Percentiles rank a stretch among this genome's conserved stretches.
Conservation (phyloP, 92 coral and sea anemone genomes). For the Umimayanthus kanabou region DNA sequence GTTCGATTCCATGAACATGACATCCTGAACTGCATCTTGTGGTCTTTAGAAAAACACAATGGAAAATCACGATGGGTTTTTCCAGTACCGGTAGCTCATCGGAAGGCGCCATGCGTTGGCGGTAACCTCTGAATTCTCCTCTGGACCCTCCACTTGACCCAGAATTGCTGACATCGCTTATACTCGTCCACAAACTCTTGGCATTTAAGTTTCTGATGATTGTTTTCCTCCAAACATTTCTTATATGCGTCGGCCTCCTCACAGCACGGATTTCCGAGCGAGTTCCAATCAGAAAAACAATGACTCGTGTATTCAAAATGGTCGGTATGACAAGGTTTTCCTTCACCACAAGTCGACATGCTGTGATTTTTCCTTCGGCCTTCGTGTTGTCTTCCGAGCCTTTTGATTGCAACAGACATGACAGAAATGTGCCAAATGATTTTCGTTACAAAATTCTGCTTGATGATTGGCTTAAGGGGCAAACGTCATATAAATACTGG, state of each 20-base stretch:
- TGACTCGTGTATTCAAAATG: constrained; percentile 33
- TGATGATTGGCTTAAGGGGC: no score
- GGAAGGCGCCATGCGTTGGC: constrained; percentile 38
- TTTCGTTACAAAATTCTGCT: no score
- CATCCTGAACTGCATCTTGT: neutral
- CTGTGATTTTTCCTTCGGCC: neutral
- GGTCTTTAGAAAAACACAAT: neutral
- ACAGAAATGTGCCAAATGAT: no score
- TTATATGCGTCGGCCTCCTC: constrained; percentile 42
- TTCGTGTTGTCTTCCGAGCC: no score
- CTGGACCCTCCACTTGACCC: constrained; percentile 37
- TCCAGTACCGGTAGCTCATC: neutral
- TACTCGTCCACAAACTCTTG: constrained; percentile 44
- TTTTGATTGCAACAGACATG: no score
- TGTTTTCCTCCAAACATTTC: constrained; percentile 38
- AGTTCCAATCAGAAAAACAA: constrained; percentile 37
- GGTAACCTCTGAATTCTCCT: constrained; percentile 25
- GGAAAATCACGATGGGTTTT: neutral
- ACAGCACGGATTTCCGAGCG: constrained; percentile 39
- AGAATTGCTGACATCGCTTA: constrained; percentile 26
- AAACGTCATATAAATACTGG: no score
- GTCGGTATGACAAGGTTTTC: constrained; percentile 30
- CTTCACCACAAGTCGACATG: constrained; percentile 19
- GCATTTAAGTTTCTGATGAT: constrained; percentile 1
- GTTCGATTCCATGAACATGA: neutral